phyloP scores from a whole-genome alignment of 2,888 invertebrate genomes.

The Ypsolopha scabrella region DNA sequence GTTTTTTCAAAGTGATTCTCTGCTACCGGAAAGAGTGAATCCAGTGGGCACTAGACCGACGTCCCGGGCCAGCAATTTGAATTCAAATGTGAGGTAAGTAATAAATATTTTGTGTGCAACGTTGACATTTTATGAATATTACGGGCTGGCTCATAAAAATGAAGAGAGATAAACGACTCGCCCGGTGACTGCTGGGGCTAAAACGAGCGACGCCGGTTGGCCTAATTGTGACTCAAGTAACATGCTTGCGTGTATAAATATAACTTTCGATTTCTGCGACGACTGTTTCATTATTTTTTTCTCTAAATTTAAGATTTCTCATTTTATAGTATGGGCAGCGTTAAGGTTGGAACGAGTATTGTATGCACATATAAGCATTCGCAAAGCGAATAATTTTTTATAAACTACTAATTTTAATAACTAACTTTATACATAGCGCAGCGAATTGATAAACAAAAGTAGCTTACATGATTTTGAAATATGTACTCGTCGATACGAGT shows the following conservation, averaged over 20 bases:
- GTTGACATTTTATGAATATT: constrained; percentile 38
- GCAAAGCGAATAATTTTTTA: not conserved
- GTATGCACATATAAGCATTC: not conserved
- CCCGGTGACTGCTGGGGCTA: constrained; percentile 64
- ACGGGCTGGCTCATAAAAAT: constrained; percentile 40
- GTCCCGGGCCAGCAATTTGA: constrained; percentile 69
- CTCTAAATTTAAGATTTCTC: not conserved
- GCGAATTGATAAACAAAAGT: no score
- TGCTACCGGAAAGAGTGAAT: constrained; percentile 81
- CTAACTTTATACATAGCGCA: no score
- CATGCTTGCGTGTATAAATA: constrained; percentile 50
- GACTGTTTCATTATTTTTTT: constrained; percentile 14
- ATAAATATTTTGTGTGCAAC: constrained; percentile 20
- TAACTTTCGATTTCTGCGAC: constrained; percentile 44
- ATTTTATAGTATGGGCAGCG: not conserved
- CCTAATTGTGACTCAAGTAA: constrained; percentile 62
- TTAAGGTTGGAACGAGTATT: not conserved
- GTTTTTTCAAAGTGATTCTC: constrained; percentile 84
- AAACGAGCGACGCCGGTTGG: constrained; percentile 63
- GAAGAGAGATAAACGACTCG: constrained; percentile 28
- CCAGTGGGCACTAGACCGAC: constrained; percentile 75
- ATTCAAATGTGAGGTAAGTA: constrained; percentile 55
- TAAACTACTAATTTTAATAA: no score
- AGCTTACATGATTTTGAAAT: no score
- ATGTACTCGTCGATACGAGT: no score